Percentiles rank a stretch among this genome's conserved stretches.
These are phyloP conservation scores for Coilia nasus DNA, from an alignment of 2,797 vertebrate genomes.

Conservation along the genomic window DNA sequence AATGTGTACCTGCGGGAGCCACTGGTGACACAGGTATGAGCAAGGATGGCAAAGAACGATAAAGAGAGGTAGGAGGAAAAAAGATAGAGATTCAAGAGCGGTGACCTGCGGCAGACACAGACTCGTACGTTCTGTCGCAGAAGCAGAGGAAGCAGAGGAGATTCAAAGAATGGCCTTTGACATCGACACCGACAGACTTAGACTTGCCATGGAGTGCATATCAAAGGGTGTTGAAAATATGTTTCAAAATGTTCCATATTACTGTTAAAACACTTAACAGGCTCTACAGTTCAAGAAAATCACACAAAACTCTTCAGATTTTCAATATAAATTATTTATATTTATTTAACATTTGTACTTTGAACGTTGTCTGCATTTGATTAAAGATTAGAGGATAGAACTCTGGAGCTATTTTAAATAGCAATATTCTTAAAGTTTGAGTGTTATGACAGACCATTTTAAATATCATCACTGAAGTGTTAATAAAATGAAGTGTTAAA, in stretches of 20 bases:
- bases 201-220: not conserved
- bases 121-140: not conserved
- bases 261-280: conserved; percentile 1
- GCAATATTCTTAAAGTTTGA: not conserved
- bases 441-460: not conserved
- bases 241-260: conserved; percentile 1
- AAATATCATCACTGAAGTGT: not conserved
- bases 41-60: not conserved
- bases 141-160: not conserved
- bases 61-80: not conserved
- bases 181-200: not conserved
- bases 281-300: not conserved
- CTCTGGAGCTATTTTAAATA: not conserved
- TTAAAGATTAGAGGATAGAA: not conserved
- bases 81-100: conserved; percentile 7
- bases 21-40: conserved; percentile 83
- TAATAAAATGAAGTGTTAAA: too few relatives aligned
- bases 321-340: not conserved
- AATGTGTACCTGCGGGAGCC: conserved; percentile 63
- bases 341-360: not conserved
- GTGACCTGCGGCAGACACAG: conserved; percentile 3
- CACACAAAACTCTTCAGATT: not conserved
- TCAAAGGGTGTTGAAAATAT: not conserved
- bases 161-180: not conserved
- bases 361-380: not conserved